Evolutionary conservation across 2,113 vertebrate genomes (phyloP).

Genomic region (Prochilodus magdalenae): DNA sequence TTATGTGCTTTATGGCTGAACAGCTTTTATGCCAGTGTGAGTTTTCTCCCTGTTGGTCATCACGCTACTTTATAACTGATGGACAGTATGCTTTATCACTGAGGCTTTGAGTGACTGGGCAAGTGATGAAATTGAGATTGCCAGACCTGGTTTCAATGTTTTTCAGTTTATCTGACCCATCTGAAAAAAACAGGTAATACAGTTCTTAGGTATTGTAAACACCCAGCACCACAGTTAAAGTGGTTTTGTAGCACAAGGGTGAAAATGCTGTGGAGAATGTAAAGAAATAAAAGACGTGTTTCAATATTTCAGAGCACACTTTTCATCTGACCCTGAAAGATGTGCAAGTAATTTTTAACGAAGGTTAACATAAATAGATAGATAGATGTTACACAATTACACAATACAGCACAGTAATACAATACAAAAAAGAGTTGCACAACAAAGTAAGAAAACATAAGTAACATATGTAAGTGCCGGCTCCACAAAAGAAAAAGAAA

Average conservation of each 20-base stretch:
- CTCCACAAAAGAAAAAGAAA: too few species aligned
- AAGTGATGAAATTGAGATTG: slow-evolving; percentile 15
- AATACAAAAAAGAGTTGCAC: too few species aligned
- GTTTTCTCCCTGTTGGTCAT: slow-evolving; percentile 10
- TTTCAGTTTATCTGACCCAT: neutral
- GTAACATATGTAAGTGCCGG: too few species aligned
- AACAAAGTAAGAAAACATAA: too few species aligned
- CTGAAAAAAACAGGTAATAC: neutral
- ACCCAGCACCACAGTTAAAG: neutral
- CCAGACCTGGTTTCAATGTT: neutral
- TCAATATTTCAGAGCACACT: neutral
- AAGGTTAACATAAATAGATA: too few species aligned
- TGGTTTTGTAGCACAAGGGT: neutral
- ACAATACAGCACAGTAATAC: too few species aligned
- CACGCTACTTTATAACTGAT: neutral
- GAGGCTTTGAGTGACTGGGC: neutral
- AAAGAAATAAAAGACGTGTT: neutral
- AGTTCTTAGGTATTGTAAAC: neutral
- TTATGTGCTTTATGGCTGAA: slow-evolving; percentile 23
- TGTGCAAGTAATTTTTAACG: too few species aligned
- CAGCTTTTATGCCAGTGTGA: slow-evolving; percentile 39
- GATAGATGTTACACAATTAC: too few species aligned
- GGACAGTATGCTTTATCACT: neutral
- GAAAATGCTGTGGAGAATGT: neutral
- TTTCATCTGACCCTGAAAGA: neutral